Evolutionary conservation across 2,797 vertebrate genomes (phyloP), one percentile per base, ranked within the genome.

Genomic region (Spinus olivaceus): DNA sequence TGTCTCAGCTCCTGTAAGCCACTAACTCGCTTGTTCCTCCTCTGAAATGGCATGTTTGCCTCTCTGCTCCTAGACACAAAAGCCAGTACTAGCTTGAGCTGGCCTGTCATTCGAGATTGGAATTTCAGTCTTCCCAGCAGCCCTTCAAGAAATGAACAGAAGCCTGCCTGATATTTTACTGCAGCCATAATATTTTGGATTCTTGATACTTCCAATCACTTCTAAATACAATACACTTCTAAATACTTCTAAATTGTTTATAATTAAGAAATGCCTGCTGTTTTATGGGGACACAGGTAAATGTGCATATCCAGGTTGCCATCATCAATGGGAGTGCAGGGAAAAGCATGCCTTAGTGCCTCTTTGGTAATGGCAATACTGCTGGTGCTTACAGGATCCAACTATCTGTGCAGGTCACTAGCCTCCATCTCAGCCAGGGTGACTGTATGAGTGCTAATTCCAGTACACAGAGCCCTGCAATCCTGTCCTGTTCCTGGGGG

Each of bases 401-500:
- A 23, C 3, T 41, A 5, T 35, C 11, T n/a, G 3, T 50, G 12
- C 17, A 56, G 18, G 10, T 20, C 23, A 32, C 17, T 66, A 51
- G 35, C 3, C 7, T 3, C 3, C 25, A 10, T 51, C 53, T 77
- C 61, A 73, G 4, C 9, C 51, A 21, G 4, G 8, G 19, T 35
- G 47, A 46, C 12, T 14, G 8, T 74, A 13, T 0, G 0, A n/a
- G 4, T n/a, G 5, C 20, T 44, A 47, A 50, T 54, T 72, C 14
- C 0, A 0, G 24, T n/a, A 27, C 35, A n/a, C 10, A 10, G 12
- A 8, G 7, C 3, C 10, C 12, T 35, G 8, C 11, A 90, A 14
- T 56, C 10, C 19, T 74, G 10, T 41, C 7, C 5, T 56, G 2
- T 23, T 59, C 9, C 24, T 47, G 7, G 1, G 20, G 20, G 9